Evolutionary conservation across 2,113 vertebrate genomes (phyloP).

Genomic region (Acrocephalus arundinaceus): DNA sequence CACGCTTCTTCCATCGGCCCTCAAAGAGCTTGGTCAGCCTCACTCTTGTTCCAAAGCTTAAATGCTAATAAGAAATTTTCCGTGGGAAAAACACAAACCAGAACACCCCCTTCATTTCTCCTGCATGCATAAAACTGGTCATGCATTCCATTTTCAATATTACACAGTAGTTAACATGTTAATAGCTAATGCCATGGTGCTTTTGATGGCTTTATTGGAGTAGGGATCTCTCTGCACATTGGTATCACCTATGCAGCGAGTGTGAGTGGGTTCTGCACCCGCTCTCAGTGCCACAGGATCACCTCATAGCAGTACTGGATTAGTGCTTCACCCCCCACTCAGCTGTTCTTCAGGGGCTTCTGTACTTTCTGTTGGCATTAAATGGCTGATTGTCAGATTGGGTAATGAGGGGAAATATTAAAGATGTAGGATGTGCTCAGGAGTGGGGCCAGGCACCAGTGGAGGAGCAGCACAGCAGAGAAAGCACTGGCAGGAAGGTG

Average conservation of each 20-base stretch:
- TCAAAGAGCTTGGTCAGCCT: background rate
- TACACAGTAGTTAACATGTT: background rate
- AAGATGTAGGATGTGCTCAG: background rate
- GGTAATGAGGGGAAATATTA: background rate
- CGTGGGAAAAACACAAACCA: background rate
- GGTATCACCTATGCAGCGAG: background rate
- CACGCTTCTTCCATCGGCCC: fast-evolving
- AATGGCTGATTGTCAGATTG: background rate
- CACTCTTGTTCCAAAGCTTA: background rate
- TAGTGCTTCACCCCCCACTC: background rate
- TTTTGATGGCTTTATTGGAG: background rate
- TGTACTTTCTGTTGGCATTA: background rate
- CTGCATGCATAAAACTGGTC: background rate
- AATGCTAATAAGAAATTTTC: background rate
- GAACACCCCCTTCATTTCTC: background rate
- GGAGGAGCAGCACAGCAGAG: background rate
- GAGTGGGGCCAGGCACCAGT: background rate
- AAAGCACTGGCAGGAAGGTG: fast-evolving
- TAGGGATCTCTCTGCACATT: background rate
- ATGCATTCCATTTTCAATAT: fast-evolving
- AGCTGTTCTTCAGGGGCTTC: background rate
- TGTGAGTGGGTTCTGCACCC: background rate
- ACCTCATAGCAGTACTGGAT: background rate
- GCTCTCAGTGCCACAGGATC: background rate
- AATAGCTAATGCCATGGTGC: fast-evolving